phyloP scores from a whole-genome alignment of 2,113 vertebrate species.

The Pelecanus crispus region DNA sequence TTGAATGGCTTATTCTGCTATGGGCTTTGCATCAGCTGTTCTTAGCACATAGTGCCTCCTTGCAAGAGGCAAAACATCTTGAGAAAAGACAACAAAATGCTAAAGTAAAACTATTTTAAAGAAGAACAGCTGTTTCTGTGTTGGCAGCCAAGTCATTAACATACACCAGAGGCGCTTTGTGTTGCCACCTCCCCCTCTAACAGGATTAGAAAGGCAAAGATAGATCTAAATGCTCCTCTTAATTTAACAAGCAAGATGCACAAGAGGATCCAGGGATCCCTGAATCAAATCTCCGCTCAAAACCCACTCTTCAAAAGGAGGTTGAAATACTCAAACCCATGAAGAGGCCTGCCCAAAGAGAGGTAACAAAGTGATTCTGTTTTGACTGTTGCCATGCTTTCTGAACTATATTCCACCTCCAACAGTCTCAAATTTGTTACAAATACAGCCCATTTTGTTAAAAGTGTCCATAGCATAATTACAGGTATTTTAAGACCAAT shows the following conservation, averaged over 20 bases:
- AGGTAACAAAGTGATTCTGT: not conserved
- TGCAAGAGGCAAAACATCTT: not conserved
- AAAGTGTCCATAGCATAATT: not conserved
- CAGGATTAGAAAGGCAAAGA: not conserved
- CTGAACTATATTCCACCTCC: not conserved
- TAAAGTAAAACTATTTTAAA: not conserved
- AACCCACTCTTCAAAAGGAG: not conserved
- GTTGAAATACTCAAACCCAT: not conserved
- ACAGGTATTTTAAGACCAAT: not conserved
- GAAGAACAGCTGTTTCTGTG: not conserved
- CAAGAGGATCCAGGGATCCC: not conserved
- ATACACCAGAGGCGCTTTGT: not conserved
- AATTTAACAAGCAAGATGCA: not conserved
- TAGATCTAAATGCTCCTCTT: not conserved
- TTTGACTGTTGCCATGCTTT: not conserved
- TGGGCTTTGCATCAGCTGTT: not conserved
- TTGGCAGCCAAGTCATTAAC: not conserved
- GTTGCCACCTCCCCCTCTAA: not conserved
- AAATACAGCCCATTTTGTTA: not conserved
- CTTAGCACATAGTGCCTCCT: not conserved
- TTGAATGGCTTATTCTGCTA: not conserved
- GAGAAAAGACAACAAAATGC: not conserved
- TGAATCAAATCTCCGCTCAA: not conserved
- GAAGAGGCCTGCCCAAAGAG: not conserved
- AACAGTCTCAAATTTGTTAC: not conserved